A percentile compares a stretch with the other conserved stretches of the same genome.
phyloP scores from a whole-genome alignment of 2,797 vertebrate species.

The Melanotaenia parkinsoni region DNA sequence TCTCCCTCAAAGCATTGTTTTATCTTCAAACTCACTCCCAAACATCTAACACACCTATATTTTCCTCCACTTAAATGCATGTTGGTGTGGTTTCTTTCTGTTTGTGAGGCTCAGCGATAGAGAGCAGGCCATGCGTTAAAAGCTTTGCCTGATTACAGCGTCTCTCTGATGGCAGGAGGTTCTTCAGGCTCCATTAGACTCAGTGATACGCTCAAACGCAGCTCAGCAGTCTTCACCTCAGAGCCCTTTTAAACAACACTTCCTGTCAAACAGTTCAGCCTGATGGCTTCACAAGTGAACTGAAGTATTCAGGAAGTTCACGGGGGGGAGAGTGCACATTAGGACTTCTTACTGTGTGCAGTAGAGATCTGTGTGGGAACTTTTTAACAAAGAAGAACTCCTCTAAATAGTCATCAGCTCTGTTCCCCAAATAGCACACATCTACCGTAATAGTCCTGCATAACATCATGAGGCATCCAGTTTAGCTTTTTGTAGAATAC shows the following conservation, averaged over 20 bases:
- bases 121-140: conserved; percentile 15
- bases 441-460: too few species aligned
- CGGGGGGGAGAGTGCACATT: not conserved
- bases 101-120: not conserved
- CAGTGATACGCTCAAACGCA: conserved; percentile 29
- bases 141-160: conserved; percentile 38
- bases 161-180: conserved; percentile 27
- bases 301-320: conserved; percentile 1
- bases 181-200: conserved; percentile 55
- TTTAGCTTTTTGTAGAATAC: too few species aligned
- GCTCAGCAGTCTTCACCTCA: conserved; percentile 32
- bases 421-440: too few species aligned
- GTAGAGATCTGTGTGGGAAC: not conserved
- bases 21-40: conserved; percentile 8
- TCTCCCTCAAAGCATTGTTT: not conserved
- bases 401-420: not conserved
- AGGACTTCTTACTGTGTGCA: not conserved
- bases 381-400: not conserved
- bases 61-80: not conserved
- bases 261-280: conserved; percentile 17
- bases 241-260: conserved; percentile 19
- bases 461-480: too few species aligned
- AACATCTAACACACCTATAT: not conserved
- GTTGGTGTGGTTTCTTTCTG: not conserved
- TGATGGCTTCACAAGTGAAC: conserved; percentile 7